Evolutionary conservation across 2,113 vertebrate genomes (phyloP).

Genomic region (Scortum barcoo): DNA sequence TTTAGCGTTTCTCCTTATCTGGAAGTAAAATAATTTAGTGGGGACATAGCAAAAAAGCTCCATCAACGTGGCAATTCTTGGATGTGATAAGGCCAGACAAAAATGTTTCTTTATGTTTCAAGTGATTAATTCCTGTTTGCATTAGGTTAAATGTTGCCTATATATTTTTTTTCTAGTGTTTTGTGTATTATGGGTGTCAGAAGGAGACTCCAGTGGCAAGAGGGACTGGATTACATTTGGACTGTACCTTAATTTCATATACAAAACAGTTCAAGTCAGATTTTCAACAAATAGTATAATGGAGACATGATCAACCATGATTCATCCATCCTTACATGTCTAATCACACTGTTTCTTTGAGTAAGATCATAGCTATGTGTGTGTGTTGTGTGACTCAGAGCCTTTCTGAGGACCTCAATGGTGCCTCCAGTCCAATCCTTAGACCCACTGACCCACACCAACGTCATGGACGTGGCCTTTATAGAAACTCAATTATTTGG

Average conservation of each 20-base stretch:
- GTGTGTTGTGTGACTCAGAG: conserved; percentile 20
- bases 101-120: neutral
- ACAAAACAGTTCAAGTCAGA: neutral
- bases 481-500: conserved; percentile 65
- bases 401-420: conserved; percentile 50
- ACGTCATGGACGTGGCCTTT: conserved; percentile 57
- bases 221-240: neutral
- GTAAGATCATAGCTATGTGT: conserved; percentile 44
- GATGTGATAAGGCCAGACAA: no score
- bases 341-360: conserved; percentile 28
- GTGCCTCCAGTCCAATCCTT: conserved; percentile 34
- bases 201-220: neutral
- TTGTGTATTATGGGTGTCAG: conserved; percentile 1
- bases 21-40: neutral
- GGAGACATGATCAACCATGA: neutral
- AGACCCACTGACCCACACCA: conserved; percentile 49
- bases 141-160: neutral
- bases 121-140: neutral
- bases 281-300: neutral
- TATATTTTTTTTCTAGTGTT: neutral
- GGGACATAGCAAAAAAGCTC: neutral
- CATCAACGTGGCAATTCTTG: neutral
- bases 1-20: neutral
- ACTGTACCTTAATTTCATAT: neutral
- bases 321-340: conserved; percentile 8